Evolutionary conservation across 1,140 invertebrate genomes (phyloP), one percentile per base, ranked within the genome.

Genomic region (Nomia melanderi): DNA sequence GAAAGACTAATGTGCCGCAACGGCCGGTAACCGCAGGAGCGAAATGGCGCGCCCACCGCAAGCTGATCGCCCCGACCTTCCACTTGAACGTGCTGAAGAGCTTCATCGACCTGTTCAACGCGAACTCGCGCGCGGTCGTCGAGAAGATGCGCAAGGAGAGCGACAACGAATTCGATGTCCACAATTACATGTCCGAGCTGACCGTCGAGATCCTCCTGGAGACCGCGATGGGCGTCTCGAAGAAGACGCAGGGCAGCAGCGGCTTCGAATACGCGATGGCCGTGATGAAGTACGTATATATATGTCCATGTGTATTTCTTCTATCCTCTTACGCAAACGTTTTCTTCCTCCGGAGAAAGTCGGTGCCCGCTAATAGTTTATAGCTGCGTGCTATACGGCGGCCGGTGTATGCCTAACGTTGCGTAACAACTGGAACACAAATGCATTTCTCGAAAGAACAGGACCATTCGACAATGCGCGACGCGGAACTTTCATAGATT

Each of bases 131-230:
- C 39, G 93, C 94, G 56, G 95, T 96, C 8, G 95, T 96, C 6
- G 93, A 95, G 6, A 93, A 91, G 77, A 86, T 94, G 87, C 93
- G 94, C 87, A 94, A 95, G 78, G 95, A 96, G 91, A 90, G 91
- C 47, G 93, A 93, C 60, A 95, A 95, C 82, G 93, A 93, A 39
- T 96, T 96, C 88, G 96, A 97, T 87, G 94, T 94, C 84, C 96
- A 97, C 84, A 95, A 97, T 87, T 96, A 96, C 92, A 96, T 97
- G 96, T 96, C 96, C 83, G 96, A 96, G 86, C 95, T 95, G 66
- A 97, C 96, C 20, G 96, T 97, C 2, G 96, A 97, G 91, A 96
- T 96, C 79, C 93, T 97, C 59, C 91, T 97, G 70, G 96, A 96
- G 93, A 96, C 96, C 20, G 96, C 96, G 1, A 96, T 96, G 96